Conservation (phyloP, 2,888 invertebrate genomes). For the Quadroppia sp. region DNA sequence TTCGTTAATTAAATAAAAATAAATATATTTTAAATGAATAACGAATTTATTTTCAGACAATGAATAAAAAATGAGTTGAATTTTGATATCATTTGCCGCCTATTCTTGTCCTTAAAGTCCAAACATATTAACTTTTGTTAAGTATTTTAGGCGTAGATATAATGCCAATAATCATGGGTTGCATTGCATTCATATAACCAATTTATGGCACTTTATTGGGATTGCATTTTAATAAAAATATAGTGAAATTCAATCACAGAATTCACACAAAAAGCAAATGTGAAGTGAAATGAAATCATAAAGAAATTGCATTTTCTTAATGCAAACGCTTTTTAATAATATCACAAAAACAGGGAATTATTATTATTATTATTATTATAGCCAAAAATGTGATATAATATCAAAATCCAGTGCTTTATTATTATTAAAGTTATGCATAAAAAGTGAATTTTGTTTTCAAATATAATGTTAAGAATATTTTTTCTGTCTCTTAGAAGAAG, state of each 20-base stretch:
- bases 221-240: conserved; percentile 1
- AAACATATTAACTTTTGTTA: neutral
- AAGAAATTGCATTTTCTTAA: conserved; percentile 4
- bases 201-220: neutral
- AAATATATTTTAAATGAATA: neutral
- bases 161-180: conserved; percentile 25
- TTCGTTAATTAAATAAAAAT: too few species aligned
- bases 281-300: neutral
- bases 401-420: conserved; percentile 12
- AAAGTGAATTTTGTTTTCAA: conserved; percentile 1
- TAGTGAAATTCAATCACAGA: neutral
- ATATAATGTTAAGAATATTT: neutral
- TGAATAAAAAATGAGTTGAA: neutral
- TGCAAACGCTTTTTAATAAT: neutral
- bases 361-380: conserved; percentile 14
- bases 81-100: neutral
- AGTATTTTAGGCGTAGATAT: neutral
- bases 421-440: conserved; percentile 15
- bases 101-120: neutral
- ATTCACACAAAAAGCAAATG: conserved; percentile 6
- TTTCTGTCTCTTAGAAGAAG: conserved; percentile 6
- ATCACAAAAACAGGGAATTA: neutral
- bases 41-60: too few species aligned
- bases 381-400: neutral
- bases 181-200: neutral